A percentile compares a stretch with the other conserved stretches of the same genome.
phyloP scores from a whole-genome alignment of 2,888 invertebrate genomes.

The Epirrita christyi region DNA sequence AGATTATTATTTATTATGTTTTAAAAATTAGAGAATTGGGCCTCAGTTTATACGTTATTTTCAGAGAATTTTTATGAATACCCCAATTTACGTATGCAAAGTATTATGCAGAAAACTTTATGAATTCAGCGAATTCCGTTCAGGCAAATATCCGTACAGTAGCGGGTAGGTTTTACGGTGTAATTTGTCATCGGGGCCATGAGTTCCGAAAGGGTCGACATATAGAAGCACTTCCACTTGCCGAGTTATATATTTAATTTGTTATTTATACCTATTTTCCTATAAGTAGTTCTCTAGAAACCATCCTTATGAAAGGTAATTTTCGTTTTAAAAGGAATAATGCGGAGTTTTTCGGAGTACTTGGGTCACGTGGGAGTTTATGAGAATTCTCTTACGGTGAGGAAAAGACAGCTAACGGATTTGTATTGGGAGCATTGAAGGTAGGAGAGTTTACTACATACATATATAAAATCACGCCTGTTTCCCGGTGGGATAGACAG shows the following conservation, averaged over 20 bases:
- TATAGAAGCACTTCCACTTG: constrained; percentile 1
- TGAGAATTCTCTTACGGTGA: too few species aligned
- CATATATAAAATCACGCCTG: too few species aligned
- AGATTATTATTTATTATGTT: too few species aligned
- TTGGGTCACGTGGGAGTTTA: too few species aligned
- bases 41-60: not conserved
- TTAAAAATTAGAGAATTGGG: too few species aligned
- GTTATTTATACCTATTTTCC: constrained; percentile 11
- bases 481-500: too few species aligned
- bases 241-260: constrained; percentile 31
- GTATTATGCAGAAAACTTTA: not conserved
- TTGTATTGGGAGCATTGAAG: too few species aligned
- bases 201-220: constrained; percentile 8
- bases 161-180: not conserved
- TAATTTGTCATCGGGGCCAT: not conserved
- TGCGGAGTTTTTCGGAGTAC: too few species aligned
- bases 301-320: constrained; percentile 1
- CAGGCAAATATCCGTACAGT: not conserved
- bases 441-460: too few species aligned
- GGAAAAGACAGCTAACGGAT: too few species aligned
- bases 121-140: not conserved
- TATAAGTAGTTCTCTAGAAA: constrained; percentile 15
- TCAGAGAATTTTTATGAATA: not conserved
- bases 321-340: too few species aligned
- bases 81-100: not conserved